Percentiles rank a stretch among this genome's conserved stretches.
Conservation (phyloP, 2,797 vertebrate species). For the Choloepus didactylus region DNA sequence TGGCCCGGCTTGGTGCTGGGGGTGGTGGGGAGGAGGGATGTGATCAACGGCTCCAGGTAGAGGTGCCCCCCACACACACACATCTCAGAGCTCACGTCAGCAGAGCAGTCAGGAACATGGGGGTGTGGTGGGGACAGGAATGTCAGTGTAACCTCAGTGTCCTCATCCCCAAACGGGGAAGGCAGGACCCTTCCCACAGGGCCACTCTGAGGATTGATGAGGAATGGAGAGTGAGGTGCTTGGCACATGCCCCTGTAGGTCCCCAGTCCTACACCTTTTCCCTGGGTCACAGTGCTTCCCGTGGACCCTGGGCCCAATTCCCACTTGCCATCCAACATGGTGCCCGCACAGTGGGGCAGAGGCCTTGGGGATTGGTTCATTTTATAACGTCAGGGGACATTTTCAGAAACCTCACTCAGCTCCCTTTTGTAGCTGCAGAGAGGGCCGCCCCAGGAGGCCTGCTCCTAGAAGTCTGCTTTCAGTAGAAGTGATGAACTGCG, state of each 20-base stretch:
- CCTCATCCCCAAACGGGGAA: fast-evolving
- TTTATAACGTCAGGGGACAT: background rate
- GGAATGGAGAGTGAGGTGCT: background rate
- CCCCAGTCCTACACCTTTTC: too few species aligned
- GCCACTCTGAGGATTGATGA: too few species aligned
- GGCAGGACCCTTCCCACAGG: fast-evolving
- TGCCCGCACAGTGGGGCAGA: fast-evolving
- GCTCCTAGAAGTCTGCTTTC: background rate
- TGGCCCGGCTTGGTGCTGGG: background rate
- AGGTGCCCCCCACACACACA: background rate
- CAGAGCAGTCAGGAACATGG: background rate
- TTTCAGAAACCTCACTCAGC: background rate
- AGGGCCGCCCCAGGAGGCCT: background rate
- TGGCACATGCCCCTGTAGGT: fast-evolving
- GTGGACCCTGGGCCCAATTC: background rate
- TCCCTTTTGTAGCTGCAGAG: too few species aligned
- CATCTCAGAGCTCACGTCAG: background rate
- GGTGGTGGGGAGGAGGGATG: too few species aligned
- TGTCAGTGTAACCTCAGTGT: fast-evolving
- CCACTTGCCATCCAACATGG: background rate
- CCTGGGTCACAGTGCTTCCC: background rate
- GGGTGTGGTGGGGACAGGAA: background rate
- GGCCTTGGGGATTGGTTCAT: background rate
- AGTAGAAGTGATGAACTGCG: fast-evolving
- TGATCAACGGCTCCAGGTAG: too few species aligned